phyloP scores from a whole-genome alignment of 92 coral and sea anemone species.

The Scolanthus callimorphus region DNA sequence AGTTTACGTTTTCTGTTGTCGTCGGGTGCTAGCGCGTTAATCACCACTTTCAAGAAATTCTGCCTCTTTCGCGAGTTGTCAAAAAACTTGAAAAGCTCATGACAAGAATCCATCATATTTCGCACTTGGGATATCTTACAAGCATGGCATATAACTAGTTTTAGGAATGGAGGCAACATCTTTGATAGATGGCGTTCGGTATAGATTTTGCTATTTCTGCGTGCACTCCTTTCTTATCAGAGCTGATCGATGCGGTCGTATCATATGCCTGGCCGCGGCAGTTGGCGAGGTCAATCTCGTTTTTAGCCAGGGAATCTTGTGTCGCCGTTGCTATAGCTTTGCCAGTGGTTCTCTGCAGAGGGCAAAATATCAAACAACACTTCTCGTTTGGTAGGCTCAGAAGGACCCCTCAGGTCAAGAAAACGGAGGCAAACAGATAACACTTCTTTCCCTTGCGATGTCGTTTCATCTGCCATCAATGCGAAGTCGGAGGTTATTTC shows the following conservation, averaged over 20 bases:
- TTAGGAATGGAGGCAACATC: conserved; percentile 48
- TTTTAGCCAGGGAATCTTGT: conserved; percentile 27
- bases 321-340: conserved; percentile 51
- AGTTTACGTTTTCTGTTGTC: conserved; percentile 36
- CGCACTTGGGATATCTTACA: conserved; percentile 38
- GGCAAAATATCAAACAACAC: conserved; percentile 44
- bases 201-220: conserved; percentile 42
- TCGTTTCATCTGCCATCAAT: conserved; percentile 54
- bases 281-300: conserved; percentile 27
- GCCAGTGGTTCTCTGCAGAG: conserved; percentile 47
- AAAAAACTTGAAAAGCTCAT: conserved; percentile 39
- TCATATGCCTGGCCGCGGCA: conserved; percentile 55
- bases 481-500: conserved; percentile 47
- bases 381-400: conserved; percentile 41
- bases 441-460: conserved; percentile 52
- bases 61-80: conserved; percentile 51
- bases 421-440: conserved; percentile 37
- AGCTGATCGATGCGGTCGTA: conserved; percentile 59
- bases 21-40: conserved; percentile 45
- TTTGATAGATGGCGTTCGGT: conserved; percentile 57
- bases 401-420: conserved; percentile 37
- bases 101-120: conserved; percentile 53
- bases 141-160: conserved; percentile 40
- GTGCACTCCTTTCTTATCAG: conserved; percentile 60
- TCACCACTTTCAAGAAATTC: conserved; percentile 34